Evolutionary conservation across 1,140 invertebrate genomes (phyloP).

Genomic region (Onthophagus taurus): DNA sequence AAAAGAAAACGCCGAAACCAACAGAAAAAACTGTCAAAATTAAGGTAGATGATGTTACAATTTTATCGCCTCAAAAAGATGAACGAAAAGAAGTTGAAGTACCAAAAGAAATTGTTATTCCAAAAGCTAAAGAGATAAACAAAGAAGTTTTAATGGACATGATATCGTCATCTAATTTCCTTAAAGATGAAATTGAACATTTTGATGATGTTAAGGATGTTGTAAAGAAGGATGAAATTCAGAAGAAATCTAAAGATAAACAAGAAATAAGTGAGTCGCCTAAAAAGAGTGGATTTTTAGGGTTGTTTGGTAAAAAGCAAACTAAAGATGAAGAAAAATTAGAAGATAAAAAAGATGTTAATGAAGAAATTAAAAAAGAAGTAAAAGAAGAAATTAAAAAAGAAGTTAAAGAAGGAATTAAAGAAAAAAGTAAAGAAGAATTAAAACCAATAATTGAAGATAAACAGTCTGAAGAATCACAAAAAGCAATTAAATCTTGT

Average conservation of each 20-base stretch:
- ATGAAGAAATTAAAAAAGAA: not conserved
- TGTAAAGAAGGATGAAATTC: not conserved
- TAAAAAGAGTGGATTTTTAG: constrained; percentile 17
- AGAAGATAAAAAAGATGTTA: constrained; percentile 14
- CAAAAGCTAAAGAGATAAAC: too few species aligned
- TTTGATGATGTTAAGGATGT: constrained; percentile 20
- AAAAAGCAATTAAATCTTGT: constrained; percentile 1
- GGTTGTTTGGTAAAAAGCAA: constrained; percentile 16
- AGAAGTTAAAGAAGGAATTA: constrained; percentile 5
- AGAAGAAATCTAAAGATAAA: not conserved
- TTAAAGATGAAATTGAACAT: constrained; percentile 20
- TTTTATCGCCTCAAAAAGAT: constrained; percentile 16
- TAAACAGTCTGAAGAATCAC: not conserved
- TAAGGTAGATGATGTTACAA: not conserved
- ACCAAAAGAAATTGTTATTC: not conserved
- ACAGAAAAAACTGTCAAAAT: not conserved
- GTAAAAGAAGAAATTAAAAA: constrained; percentile 4
- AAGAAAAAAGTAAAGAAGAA: not conserved
- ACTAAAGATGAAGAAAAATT: constrained; percentile 13
- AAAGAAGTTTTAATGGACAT: constrained; percentile 7
- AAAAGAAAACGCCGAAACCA: not conserved
- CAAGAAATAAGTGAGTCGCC: not conserved
- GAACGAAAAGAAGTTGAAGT: constrained; percentile 9
- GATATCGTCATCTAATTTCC: constrained; percentile 14
- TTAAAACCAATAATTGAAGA: constrained; percentile 8